Evolutionary conservation across 1,140 invertebrate genomes (phyloP), one percentile per base, ranked within the genome.

Genomic region (Chionoecetes opilio): DNA sequence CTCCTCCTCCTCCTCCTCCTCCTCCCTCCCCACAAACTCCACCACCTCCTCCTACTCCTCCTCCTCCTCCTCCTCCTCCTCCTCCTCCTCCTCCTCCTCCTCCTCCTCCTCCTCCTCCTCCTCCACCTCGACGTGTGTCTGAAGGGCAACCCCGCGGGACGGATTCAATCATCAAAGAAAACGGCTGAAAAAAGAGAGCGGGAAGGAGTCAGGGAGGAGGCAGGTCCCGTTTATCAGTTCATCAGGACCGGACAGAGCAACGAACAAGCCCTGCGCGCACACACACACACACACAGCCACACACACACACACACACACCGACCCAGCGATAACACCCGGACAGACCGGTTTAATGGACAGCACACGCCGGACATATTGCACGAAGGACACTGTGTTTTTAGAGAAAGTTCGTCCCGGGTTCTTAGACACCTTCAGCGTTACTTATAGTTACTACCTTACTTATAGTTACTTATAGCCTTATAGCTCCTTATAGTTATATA

Each of bases 141-240:
- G 11, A 88, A 26, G 26, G 86, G 93, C 93, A 94, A 94, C 93
- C 93, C 93, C 21, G 93, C 86, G 53, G 37, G 46, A 82, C 29
- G 53, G 87, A 94, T 90, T 94, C 93, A 86, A 94, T 94, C 93
- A 82, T 89, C 93, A 94, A 90, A 94, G 93, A 94, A 94, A 94
- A 94, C 87, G 93, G 32, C 41, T 94, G 86, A 94, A 94, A 53
- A 94, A 94, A 94, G 93, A 94, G 89, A 94, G 89, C 93, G 93
- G 82, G 93, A 94, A 90, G 86, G 88, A 37, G 46, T 38, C 32
- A n/a, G 87, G 75, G 86, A 63, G 21, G 87, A 90, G 86, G 35
- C 86, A 82, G 87, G 85, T 82, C 29, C 86, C 87, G 93, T 94
- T 94, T 94, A 94, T 94, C 93, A 94, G 93, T 94, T 94, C 93